Evolutionary conservation across 2,888 invertebrate species (phyloP).

Genomic region (Ochropleura plecta): DNA sequence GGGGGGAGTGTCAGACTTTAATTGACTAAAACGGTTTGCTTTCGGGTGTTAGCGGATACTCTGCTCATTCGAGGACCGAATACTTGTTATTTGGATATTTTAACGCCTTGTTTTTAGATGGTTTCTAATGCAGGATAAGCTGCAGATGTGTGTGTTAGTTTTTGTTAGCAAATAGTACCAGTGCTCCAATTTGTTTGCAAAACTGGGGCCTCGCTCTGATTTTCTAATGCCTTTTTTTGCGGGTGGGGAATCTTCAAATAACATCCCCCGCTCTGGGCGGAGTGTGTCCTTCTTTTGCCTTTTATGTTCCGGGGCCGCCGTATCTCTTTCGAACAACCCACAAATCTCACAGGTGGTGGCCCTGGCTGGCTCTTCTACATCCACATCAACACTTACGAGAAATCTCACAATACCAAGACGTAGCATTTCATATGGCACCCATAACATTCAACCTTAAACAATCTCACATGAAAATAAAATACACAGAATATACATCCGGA

Average conservation of each 20-base stretch:
- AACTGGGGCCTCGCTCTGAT: conserved; percentile 13
- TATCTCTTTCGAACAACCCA: no score
- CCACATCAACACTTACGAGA: not conserved
- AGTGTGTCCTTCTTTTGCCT: no score
- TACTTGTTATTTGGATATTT: conserved; percentile 25
- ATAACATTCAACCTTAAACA: conserved; percentile 14
- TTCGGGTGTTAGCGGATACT: conserved; percentile 40
- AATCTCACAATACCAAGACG: not conserved
- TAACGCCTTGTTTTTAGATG: not conserved
- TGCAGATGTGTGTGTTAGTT: not conserved
- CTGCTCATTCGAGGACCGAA: conserved; percentile 20
- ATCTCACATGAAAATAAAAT: conserved; percentile 38
- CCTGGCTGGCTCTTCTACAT: no score
- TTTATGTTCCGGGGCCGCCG: no score
- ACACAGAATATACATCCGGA: conserved; percentile 28
- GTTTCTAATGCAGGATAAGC: not conserved
- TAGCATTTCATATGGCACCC: conserved; percentile 1
- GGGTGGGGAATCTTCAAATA: no score
- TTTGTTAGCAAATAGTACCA: conserved; percentile 5
- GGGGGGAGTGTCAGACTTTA: no score
- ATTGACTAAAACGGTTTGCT: conserved; percentile 26
- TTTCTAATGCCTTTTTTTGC: conserved; percentile 16
- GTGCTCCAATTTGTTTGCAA: conserved; percentile 44
- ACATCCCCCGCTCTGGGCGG: no score
- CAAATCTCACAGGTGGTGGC: no score